Percentiles rank a stretch among this genome's conserved stretches.
Conservation (phyloP, 2,797 vertebrate species). For the Sparidentex hasta region DNA sequence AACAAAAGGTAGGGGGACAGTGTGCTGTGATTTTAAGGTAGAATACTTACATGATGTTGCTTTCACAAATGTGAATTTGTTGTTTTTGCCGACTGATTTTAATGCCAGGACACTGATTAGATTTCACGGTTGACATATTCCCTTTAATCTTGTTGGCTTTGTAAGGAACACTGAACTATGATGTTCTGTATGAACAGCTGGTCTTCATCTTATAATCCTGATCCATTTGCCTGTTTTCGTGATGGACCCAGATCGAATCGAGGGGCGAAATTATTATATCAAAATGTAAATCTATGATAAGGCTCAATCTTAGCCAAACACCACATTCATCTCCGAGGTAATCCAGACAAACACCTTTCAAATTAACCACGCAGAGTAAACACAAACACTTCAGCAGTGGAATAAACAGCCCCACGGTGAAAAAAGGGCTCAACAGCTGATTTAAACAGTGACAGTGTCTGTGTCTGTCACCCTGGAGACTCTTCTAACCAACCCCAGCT, state of each 20-base stretch:
- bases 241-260: background rate
- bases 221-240: background rate
- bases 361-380: slow-evolving; percentile 25
- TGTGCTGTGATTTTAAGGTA: no score
- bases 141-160: background rate
- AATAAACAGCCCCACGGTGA: slow-evolving; percentile 14
- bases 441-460: slow-evolving; percentile 14
- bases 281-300: slow-evolving; percentile 28
- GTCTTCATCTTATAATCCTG: background rate
- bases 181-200: background rate
- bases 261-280: slow-evolving; percentile 5
- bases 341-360: slow-evolving; percentile 24
- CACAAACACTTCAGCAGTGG: slow-evolving; percentile 20
- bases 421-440: slow-evolving; percentile 24
- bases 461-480: slow-evolving; percentile 19
- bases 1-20: no score
- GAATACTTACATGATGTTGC: no score
- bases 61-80: no score
- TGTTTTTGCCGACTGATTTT: no score
- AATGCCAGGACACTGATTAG: no score
- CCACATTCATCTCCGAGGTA: slow-evolving; percentile 15
- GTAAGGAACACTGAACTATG: no score
- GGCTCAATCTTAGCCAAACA: slow-evolving; percentile 29
- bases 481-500: slow-evolving; percentile 7
- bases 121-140: no score